A percentile compares a stretch with the other conserved stretches of the same genome.
Evolutionary conservation across 2,797 vertebrate species (phyloP).

Genomic region (Pipistrellus pipistrellus): DNA sequence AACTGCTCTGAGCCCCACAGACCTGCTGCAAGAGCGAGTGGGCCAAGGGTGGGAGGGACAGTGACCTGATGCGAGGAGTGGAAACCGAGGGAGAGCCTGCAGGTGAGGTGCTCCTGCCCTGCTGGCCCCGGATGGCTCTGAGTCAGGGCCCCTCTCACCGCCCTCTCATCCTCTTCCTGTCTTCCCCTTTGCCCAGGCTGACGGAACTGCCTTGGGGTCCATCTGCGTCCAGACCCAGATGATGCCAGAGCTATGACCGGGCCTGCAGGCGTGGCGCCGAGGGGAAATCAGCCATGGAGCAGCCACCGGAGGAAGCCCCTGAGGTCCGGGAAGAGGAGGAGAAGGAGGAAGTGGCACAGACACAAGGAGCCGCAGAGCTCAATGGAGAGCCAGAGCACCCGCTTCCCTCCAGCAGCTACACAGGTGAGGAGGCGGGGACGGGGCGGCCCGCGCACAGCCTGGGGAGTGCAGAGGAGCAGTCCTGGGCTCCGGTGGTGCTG

Average conservation of each 20-base stretch:
- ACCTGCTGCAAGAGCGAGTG: neutral
- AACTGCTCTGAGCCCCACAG: neutral
- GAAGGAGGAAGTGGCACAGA: constrained; percentile 88
- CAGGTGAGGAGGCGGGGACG: constrained; percentile 88
- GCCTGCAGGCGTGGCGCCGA: constrained; percentile 89
- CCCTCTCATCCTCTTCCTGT: neutral
- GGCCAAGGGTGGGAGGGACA: neutral
- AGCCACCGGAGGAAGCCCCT: constrained; percentile 90
- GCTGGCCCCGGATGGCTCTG: neutral
- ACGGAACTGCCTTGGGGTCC: constrained; percentile 85
- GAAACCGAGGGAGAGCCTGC: neutral
- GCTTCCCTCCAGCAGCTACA: constrained; percentile 92
- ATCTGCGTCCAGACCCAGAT: constrained; percentile 86
- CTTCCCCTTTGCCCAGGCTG: constrained; percentile 81
- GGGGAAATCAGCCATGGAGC: constrained; percentile 91
- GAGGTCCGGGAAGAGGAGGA: constrained; percentile 89
- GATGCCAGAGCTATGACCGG: constrained; percentile 91
- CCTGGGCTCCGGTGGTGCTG: neutral
- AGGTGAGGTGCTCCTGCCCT: neutral
- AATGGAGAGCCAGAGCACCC: constrained; percentile 88
- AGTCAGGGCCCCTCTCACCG: fast-evolving
- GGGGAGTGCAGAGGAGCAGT: too few species aligned
- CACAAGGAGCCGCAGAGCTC: constrained; percentile 86
- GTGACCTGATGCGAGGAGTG: neutral
- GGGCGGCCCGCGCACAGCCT: neutral